Base-by-base conservation (phyloP, 2,888 invertebrate species). In the Euplexia lucipara region DNA sequence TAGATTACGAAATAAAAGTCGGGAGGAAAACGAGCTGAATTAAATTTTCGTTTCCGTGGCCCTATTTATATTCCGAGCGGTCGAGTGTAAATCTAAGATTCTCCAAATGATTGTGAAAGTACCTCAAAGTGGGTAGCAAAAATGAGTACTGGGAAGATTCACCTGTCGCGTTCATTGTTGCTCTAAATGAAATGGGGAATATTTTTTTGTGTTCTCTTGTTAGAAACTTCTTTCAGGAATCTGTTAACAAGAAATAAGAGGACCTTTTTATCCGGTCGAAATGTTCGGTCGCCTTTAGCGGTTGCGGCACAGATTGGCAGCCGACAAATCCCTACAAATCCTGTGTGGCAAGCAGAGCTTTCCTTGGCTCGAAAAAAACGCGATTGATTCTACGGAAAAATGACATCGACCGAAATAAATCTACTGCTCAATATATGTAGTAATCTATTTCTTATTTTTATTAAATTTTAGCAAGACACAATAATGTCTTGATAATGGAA, bases 271-370 rank as follows among this genome's bases (percentile, higher is more conserved):
- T 89, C 86, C 88, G 86, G 88, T 85, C 86, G 86, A 89, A 90
- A 89, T 88, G 91, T 90, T 90, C 86, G 84, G 87, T 86, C 81
- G 90, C 92, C 89, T 81, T 84, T 80, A 88, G 90, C 88, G 88
- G 86, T 89, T 88, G 86, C 84, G 86, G 79, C 78, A 84, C 86
- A 92, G 90, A 93, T 93, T 92, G 92, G 91, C 87, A 90, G 88
- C 88, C 84, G 83, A 86, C 85, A 93, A 93, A 94, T 93, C 93
- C 92, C 82, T 78, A 89, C 88, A 93, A 94, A 94, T 93, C 92
- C 91, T 78, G 79, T 83, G 79, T 84, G 85, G 85, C 82, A 66
- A 74, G 76, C 76, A 79, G 85, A 87, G 84, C 87, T 83, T 86
- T 82, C 80, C 79, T 71, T 74, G 81, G 71, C 61, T 79, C 82